Evolutionary conservation across 2,888 invertebrate genomes (phyloP).

Genomic region (Leucania comma): DNA sequence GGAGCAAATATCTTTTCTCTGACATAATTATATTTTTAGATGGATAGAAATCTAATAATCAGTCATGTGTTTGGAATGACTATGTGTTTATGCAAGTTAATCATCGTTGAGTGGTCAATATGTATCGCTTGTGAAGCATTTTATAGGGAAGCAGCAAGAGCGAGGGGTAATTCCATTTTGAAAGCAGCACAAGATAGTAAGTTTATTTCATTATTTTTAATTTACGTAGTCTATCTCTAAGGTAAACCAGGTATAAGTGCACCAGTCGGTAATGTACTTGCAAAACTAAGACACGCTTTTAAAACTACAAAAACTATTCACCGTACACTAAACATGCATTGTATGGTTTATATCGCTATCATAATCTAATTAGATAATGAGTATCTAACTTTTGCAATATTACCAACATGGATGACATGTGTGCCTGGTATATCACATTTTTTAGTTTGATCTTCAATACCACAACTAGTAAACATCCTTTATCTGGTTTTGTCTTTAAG

Average conservation of each 20-base stretch:
- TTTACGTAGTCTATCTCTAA: background rate
- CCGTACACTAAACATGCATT: too few relatives aligned
- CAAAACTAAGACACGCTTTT: too few relatives aligned
- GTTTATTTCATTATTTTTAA: background rate
- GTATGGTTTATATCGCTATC: too few relatives aligned
- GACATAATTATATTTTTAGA: slow-evolving; percentile 15
- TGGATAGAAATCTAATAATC: background rate
- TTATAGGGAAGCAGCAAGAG: slow-evolving; percentile 10
- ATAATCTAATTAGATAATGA: too few relatives aligned
- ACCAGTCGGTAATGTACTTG: too few relatives aligned
- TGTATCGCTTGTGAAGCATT: slow-evolving; percentile 37
- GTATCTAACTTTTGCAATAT: too few relatives aligned
- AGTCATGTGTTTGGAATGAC: slow-evolving; percentile 18
- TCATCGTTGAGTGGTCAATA: slow-evolving; percentile 26
- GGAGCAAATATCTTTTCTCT: background rate
- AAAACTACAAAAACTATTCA: too few relatives aligned
- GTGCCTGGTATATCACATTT: too few relatives aligned
- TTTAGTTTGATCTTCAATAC: background rate
- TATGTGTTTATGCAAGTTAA: slow-evolving; percentile 25
- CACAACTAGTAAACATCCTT: background rate
- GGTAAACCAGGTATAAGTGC: too few relatives aligned
- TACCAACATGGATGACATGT: too few relatives aligned
- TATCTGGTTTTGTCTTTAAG: background rate
- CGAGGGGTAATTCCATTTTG: slow-evolving; percentile 13
- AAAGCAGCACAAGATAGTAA: slow-evolving; percentile 20